A percentile compares a stretch with the other conserved stretches of the same genome.
Evolutionary conservation across 2,797 vertebrate species (phyloP).

Genomic region (Smutsia temminckii): DNA sequence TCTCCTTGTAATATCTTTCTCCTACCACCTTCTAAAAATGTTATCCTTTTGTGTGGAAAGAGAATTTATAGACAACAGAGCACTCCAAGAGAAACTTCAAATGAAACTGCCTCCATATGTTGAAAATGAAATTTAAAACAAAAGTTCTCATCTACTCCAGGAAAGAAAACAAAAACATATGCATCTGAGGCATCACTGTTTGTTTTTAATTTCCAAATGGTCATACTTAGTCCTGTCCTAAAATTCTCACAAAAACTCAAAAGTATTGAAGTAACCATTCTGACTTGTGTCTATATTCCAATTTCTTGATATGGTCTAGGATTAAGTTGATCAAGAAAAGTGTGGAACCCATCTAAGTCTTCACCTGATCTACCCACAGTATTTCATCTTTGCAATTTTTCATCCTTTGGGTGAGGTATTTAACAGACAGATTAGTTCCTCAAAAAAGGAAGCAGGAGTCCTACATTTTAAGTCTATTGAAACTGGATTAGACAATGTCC

Average conservation of each 20-base stretch:
- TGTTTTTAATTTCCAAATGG: constrained; percentile 21
- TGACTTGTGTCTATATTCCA: background rate
- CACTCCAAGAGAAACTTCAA: constrained; percentile 41
- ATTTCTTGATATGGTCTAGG: background rate
- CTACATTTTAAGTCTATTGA: background rate
- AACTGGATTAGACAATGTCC: background rate
- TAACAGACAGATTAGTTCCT: background rate
- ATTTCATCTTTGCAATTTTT: background rate
- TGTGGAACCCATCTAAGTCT: background rate
- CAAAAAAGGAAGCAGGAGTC: background rate
- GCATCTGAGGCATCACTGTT: background rate
- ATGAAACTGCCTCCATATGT: constrained; percentile 61
- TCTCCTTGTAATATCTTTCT: background rate
- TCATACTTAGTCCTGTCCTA: background rate
- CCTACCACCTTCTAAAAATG: background rate
- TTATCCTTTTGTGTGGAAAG: background rate
- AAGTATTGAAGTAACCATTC: background rate
- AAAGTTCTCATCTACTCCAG: constrained; percentile 54
- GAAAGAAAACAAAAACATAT: constrained; percentile 68
- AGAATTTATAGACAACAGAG: constrained; percentile 57
- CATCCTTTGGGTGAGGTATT: background rate
- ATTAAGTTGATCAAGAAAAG: background rate
- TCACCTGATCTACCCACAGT: background rate
- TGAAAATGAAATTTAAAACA: constrained; percentile 63
- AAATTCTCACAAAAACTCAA: background rate